Percentiles rank a stretch among this genome's conserved stretches.
phyloP scores from a whole-genome alignment of 1,140 invertebrate species.

The Ceratitis capitata region DNA sequence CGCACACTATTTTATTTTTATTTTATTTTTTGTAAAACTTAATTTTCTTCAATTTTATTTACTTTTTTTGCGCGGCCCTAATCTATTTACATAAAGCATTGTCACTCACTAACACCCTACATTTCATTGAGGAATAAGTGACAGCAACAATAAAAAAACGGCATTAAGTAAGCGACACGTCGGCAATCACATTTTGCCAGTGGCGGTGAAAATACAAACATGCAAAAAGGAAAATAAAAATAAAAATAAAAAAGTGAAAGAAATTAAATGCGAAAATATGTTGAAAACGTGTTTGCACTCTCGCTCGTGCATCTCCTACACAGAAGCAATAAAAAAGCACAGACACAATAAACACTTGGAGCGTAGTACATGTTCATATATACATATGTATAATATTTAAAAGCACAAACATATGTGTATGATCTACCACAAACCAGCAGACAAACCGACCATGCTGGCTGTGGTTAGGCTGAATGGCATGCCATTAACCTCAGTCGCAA shows the following conservation, averaged over 20 bases:
- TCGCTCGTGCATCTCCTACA: not conserved
- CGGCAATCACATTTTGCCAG: slow-evolving; percentile 22
- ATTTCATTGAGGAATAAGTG: slow-evolving; percentile 9
- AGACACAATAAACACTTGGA: slow-evolving; percentile 1
- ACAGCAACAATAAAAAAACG: not conserved
- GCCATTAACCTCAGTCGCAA: not conserved
- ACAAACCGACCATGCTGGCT: not conserved
- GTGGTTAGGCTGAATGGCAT: not conserved
- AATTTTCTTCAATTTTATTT: not conserved
- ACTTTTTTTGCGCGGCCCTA: not conserved
- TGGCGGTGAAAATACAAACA: not conserved
- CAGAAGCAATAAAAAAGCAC: slow-evolving; percentile 5
- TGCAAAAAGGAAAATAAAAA: not conserved
- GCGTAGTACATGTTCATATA: not conserved
- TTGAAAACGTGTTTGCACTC: slow-evolving; percentile 21
- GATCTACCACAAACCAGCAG: not conserved
- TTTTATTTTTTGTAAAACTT: not conserved
- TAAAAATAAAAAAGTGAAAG: not conserved
- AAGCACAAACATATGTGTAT: not conserved
- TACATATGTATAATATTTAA: not conserved
- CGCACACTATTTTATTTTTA: not conserved
- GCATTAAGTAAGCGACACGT: slow-evolving; percentile 4
- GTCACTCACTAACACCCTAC: not conserved
- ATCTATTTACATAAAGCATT: not conserved
- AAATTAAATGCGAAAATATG: not conserved